These are phyloP conservation scores for Eupithecia dodoneata DNA, from an alignment of 2,888 invertebrate genomes.

Conservation along the genomic window DNA sequence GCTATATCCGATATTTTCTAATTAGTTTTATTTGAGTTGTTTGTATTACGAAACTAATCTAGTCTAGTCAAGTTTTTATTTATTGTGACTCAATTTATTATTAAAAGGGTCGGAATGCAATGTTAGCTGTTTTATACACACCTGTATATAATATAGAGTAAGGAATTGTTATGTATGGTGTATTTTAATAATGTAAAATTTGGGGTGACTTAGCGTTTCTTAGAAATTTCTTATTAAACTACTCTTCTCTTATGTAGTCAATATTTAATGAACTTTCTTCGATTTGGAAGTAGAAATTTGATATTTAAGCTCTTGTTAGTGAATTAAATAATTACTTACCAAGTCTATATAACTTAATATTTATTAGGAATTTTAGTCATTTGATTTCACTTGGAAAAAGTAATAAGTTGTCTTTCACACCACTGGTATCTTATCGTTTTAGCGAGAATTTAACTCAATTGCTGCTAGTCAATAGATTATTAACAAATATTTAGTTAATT, in stretches of 20 bases:
- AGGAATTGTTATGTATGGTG: constrained; percentile 44
- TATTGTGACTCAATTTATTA: constrained; percentile 22
- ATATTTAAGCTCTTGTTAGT: constrained; percentile 35
- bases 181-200: constrained; percentile 39
- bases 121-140: constrained; percentile 33
- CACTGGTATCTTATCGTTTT: background rate
- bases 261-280: constrained; percentile 36
- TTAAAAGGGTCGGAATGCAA: constrained; percentile 20
- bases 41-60: constrained; percentile 19
- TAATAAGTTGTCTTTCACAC: background rate
- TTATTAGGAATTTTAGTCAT: background rate
- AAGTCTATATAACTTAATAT: background rate
- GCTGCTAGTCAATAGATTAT: background rate
- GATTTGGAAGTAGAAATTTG: constrained; percentile 40
- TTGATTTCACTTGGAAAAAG: background rate
- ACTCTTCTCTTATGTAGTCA: constrained; percentile 36
- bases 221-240: constrained; percentile 37
- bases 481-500: background rate
- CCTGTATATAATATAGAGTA: constrained; percentile 44
- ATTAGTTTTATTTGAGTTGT: constrained; percentile 2
- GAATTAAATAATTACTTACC: constrained; percentile 35
- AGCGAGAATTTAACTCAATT: background rate
- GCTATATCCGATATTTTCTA: constrained; percentile 27
- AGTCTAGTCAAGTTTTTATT: constrained; percentile 40
- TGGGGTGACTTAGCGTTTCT: constrained; percentile 40